phyloP scores from a whole-genome alignment of 2,113 vertebrate genomes.

The Oryzias curvinotus region DNA sequence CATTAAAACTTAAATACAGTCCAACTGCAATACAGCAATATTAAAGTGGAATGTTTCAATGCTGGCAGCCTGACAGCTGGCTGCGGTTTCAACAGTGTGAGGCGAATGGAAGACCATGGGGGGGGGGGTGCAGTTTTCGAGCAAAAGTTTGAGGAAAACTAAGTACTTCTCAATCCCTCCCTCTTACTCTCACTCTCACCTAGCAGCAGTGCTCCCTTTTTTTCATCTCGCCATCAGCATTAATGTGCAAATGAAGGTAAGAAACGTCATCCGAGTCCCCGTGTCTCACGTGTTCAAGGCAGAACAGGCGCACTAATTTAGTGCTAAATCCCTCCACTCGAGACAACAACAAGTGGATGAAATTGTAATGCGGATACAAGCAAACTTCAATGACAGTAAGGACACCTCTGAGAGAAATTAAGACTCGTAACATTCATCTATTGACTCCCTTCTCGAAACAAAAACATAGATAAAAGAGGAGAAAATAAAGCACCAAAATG shows the following conservation, averaged over 20 bases:
- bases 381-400: constrained; percentile 76
- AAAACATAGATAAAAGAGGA: constrained; percentile 20
- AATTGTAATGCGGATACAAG: constrained; percentile 57
- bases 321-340: constrained; percentile 42
- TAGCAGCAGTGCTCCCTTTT: constrained; percentile 61
- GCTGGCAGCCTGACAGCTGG: constrained; percentile 75
- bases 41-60: constrained; percentile 85
- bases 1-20: constrained; percentile 90
- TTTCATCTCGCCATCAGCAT: constrained; percentile 34
- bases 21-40: constrained; percentile 87
- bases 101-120: constrained; percentile 64
- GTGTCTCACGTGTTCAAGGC: constrained; percentile 28
- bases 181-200: constrained; percentile 31
- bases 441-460: constrained; percentile 56
- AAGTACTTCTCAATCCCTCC: constrained; percentile 23
- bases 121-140: constrained; percentile 74
- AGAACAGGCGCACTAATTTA: constrained; percentile 19
- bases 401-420: constrained; percentile 81
- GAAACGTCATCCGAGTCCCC: constrained; percentile 35
- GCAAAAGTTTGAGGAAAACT: constrained; percentile 39
- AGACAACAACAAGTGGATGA: neutral
- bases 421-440: constrained; percentile 74
- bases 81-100: constrained; percentile 65
- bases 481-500: constrained; percentile 60
- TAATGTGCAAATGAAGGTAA: constrained; percentile 59